Conservation (phyloP, 2,113 vertebrate genomes). For the Onychostruthus taczanowskii region DNA sequence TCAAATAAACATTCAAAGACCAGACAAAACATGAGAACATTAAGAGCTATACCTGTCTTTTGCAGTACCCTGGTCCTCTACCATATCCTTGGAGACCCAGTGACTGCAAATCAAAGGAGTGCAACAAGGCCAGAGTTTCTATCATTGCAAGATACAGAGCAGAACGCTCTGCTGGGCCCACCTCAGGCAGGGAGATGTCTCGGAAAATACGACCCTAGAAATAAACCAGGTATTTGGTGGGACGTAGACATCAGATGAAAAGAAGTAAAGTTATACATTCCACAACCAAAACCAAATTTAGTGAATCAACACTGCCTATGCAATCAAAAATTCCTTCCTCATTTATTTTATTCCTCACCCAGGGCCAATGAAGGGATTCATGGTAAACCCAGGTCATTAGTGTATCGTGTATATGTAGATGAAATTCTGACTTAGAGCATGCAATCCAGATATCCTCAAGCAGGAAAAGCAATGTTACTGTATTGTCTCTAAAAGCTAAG, state of each 20-base stretch:
- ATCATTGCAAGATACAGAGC: conserved; percentile 85
- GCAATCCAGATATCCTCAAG: neutral
- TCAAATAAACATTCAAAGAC: neutral
- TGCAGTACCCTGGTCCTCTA: conserved; percentile 84
- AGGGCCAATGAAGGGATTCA: neutral
- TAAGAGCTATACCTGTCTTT: conserved; percentile 81
- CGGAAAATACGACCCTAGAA: conserved; percentile 88
- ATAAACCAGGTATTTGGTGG: neutral
- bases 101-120: conserved; percentile 76
- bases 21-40: neutral
- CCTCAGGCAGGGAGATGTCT: conserved; percentile 77
- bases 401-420: neutral
- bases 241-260: neutral
- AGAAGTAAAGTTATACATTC: neutral
- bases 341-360: neutral
- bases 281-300: neutral
- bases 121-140: conserved; percentile 84
- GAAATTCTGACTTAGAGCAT: neutral
- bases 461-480: neutral
- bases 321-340: neutral
- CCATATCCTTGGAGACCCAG: conserved; percentile 83
- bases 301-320: neutral
- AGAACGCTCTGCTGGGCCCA: conserved; percentile 80
- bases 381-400: neutral
- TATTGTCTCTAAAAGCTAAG: neutral